Evolutionary conservation across 2,888 invertebrate genomes (phyloP), one percentile per base, ranked within the genome.

Genomic region (Ochropacha duplaris): DNA sequence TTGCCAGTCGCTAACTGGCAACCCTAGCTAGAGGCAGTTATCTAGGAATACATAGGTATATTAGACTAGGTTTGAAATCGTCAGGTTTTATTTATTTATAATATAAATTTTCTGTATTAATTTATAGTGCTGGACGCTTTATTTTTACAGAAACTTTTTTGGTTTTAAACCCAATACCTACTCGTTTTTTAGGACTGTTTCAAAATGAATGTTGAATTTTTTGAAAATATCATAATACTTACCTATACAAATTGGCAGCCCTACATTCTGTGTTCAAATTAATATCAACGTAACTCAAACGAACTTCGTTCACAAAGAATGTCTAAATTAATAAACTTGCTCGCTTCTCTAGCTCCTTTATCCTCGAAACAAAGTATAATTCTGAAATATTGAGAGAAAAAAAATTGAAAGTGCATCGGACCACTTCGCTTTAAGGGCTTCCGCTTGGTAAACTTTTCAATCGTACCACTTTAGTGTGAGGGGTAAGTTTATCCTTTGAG

Each of bases 391-490:
- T 63, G 57, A 49, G 63, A 64, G 70, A 74, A 72, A 73, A 61
- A 12, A 56, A 57, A 39, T 39, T 44, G 19, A 19, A 64, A 78
- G 76, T 81, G 82, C 83, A 84, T 73, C 74, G 65, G 59, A 69
- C 72, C 72, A 76, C 74, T 76, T 72, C 56, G 65, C 72, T 78
- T 68, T 76, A 78, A 83, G 83, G 81, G 80, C 76, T 80, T 79
- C 71, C 74, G 78, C 75, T 70, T 68, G 62, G 71, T 61, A 75
- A 84, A 86, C 83, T 86, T 86, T 82, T 80, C 85, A 81, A 86
- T 86, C 84, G 82, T 60, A 72, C 75, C 84, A 83, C 81, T 86
- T 81, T 74, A 69, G 69, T 68, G 68, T 26, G 24, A 68, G 66
- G 69, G 70, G 71, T 64, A 78, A 84, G 72, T 86, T 83, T 80